Base-by-base conservation (phyloP, 2,888 invertebrate species). In the Yponomeuta malinellus region DNA sequence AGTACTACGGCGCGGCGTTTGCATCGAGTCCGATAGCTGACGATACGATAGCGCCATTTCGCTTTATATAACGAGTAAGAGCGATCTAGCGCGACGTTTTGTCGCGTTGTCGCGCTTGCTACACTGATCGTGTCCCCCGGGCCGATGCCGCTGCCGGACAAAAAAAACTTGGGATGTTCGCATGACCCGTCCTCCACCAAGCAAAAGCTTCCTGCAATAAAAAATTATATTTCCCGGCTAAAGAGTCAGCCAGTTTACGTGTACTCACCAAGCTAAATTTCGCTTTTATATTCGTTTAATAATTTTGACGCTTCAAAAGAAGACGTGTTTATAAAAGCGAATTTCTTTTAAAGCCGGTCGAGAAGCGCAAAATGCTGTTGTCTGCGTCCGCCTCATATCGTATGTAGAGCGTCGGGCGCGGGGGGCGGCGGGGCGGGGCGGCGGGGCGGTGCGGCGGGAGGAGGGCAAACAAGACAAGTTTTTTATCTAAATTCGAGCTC, bases 361-460 rank as follows among this genome's bases (percentile, higher is more conserved):
- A 15, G 15, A 15, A 59, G 52, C 52, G 64, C 64, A 64, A 64
- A 64, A 31, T 64, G 64, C 29, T 9, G 64, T 29, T 64, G 23
- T 64, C 64, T 64, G 68, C 59, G 66, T 63, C 68, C 59, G 70
- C 68, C 73, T 72, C 73, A 72, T 73, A 72, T 73, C 71, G 72
- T 72, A 73, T 72, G 72, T 72, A 72, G 72, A 71, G 73, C 52
- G 70, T 72, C 43, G 70, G 70, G 48, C 43, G 15, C 15, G 15
- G 52, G 52, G 23, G 52, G 52, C 15, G 52, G 52, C 52, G 15
- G 52, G 52, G 52, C 52, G 52, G 12, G 15, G 33, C 33, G 33
- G 12, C 33, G 33, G 12, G 23, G 23, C 23, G 23, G 23, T 0
- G 23, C 23, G 23, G 23, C 23, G 15, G 52, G 52, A 15, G 12